These are phyloP conservation scores for Delphinapterus leucas DNA, from an alignment of 2,113 vertebrate genomes.

Conservation along the genomic window DNA sequence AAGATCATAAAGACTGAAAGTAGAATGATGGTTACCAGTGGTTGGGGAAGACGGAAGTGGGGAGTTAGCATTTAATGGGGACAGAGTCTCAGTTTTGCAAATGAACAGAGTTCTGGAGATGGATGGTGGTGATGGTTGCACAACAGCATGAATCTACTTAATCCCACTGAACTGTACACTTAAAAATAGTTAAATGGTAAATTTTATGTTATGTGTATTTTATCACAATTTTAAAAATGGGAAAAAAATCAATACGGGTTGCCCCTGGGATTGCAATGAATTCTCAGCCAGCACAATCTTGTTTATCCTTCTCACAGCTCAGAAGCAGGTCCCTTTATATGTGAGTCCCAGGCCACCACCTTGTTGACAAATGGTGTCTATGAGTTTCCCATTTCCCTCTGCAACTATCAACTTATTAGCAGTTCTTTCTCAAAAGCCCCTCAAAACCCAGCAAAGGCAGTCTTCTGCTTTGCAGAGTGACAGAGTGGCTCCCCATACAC, in stretches of 20 bases:
- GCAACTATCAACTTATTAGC: background rate
- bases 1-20: background rate
- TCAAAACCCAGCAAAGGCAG: background rate
- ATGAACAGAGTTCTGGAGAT: background rate
- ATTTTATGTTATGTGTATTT: background rate
- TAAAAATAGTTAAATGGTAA: background rate
- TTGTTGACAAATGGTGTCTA: background rate
- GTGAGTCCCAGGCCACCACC: background rate
- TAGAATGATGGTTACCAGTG: background rate
- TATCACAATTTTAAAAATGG: background rate
- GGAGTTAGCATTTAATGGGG: background rate
- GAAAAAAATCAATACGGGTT: background rate
- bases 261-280: background rate
- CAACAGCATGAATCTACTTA: background rate
- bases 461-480: background rate
- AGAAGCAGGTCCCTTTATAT: background rate
- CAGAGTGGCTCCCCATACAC: background rate
- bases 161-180: background rate
- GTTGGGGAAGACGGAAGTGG: fast-evolving
- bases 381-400: background rate
- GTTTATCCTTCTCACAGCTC: background rate
- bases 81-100: background rate
- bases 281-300: background rate
- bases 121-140: fast-evolving
- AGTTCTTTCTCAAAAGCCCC: background rate